Percentiles rank a stretch among this genome's conserved stretches.
Conservation (phyloP, 2,797 vertebrate species). For the Xenopus petersii region DNA sequence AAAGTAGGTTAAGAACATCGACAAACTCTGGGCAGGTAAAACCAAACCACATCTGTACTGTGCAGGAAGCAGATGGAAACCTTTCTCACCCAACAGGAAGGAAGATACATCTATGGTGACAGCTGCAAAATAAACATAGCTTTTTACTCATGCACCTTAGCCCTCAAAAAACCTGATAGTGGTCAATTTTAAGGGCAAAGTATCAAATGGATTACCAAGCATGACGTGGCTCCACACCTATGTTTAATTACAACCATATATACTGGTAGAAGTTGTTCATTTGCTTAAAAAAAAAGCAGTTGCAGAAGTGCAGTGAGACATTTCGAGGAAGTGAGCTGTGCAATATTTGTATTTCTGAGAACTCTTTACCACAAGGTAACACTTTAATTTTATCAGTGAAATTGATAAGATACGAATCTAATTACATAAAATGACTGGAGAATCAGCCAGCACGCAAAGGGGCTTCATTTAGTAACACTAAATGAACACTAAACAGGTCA, state of each 20-base stretch:
- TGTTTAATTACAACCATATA: no score
- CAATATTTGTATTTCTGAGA: slow-evolving; percentile 25
- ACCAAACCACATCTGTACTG: slow-evolving; percentile 64
- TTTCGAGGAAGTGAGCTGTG: slow-evolving; percentile 20
- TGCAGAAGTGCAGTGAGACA: not conserved
- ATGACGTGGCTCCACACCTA: not conserved
- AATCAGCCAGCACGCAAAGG: no score
- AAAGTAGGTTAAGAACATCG: slow-evolving; percentile 74
- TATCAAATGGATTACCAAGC: not conserved
- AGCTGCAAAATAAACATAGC: slow-evolving; percentile 46
- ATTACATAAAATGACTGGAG: no score
- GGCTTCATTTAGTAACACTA: no score
- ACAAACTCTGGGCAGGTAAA: slow-evolving; percentile 60
- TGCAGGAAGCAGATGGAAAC: slow-evolving; percentile 62
- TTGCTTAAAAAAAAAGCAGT: not conserved
- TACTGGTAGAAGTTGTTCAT: no score
- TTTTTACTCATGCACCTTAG: not conserved
- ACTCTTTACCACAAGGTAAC: slow-evolving; percentile 1
- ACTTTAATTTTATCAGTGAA: no score
- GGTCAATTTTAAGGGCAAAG: not conserved
- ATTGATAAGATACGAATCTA: no score
- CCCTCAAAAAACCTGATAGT: not conserved
- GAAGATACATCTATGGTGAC: slow-evolving; percentile 52
- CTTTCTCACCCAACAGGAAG: slow-evolving; percentile 61
- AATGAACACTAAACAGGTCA: no score